Base-by-base conservation (phyloP, 2,888 invertebrate genomes). In the Dascillus cervinus region DNA sequence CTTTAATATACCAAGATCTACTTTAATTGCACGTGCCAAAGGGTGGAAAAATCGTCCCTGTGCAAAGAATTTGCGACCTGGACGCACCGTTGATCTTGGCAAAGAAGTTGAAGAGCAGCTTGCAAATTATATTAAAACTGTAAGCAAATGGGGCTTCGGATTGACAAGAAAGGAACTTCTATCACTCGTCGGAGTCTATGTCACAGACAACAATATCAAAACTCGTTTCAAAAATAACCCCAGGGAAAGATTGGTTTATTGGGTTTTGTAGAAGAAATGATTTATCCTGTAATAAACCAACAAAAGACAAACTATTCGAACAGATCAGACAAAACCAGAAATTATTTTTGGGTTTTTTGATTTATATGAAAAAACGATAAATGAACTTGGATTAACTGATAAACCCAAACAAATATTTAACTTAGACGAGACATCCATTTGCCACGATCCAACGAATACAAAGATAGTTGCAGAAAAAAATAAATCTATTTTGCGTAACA, bases 311-410 rank as follows among this genome's bases (percentile, higher is more conserved):
- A 23, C 3, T 10, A 14, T 23, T 2, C 8, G 24, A 14, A 14
- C 11, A 6, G 17, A 23, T 2, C 22, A 24, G 4, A 30, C 23
- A 12, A 15, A 6, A 23, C 28, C 21, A 17, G 11, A 30, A 3
- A 17, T 30, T 9, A 30, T 30, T 11, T 30, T n/a, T 30, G 22
- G 13, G 15, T 30, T 30, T 14, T 23, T 30, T 30, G 30, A 23
- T 11, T 14, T 30, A 10, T 23, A 23, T 17, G 14, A 23, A 23
- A 22, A 22, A 12, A 21, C 13, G 3, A 4, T 29, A n/a, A n/a
- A n/a, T n/a, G n/a, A n/a, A n/a, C n/a, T n/a, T n/a, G n/a, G n/a
- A n/a, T n/a, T n/a, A n/a, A n/a, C n/a, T n/a, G n/a, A n/a, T n/a
- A n/a, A n/a, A n/a, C n/a, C n/a, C n/a, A n/a, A n/a, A n/a, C n/a